A percentile compares a stretch with the other conserved stretches of the same genome.
phyloP scores from a whole-genome alignment of 1,140 invertebrate genomes.

The Nilaparvata lugens region DNA sequence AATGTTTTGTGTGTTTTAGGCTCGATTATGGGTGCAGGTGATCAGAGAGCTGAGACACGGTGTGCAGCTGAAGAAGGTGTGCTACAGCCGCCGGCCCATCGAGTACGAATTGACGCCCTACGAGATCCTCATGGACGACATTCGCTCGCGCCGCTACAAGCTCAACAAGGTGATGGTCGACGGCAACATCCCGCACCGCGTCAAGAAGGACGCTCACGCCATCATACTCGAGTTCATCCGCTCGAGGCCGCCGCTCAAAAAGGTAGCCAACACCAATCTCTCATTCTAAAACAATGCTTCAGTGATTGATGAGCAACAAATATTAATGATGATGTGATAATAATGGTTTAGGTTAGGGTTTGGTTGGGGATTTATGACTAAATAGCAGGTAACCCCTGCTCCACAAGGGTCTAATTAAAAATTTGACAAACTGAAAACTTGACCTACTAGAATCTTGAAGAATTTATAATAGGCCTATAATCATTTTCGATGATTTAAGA shows the following conservation, averaged over 20 bases:
- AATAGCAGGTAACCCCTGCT: too few species aligned
- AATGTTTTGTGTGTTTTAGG: constrained; percentile 48
- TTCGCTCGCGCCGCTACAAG: constrained; percentile 77
- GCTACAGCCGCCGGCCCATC: constrained; percentile 54
- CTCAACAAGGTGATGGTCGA: constrained; percentile 71
- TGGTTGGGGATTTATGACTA: neutral
- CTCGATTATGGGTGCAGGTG: constrained; percentile 93
- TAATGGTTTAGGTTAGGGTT: neutral
- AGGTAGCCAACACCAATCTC: constrained; percentile 51
- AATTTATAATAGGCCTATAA: too few species aligned
- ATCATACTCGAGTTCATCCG: constrained; percentile 94
- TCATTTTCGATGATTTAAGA: too few species aligned
- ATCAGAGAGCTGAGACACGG: constrained; percentile 75
- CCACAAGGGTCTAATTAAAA: too few species aligned
- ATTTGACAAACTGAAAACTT: too few species aligned
- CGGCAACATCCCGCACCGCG: constrained; percentile 67
- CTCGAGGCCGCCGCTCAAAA: constrained; percentile 85
- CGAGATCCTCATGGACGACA: constrained; percentile 95
- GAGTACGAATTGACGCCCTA: constrained; percentile 96
- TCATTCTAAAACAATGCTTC: constrained; percentile 9
- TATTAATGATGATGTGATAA: neutral
- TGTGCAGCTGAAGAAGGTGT: constrained; percentile 87
- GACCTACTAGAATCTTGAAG: too few species aligned
- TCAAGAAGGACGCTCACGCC: constrained; percentile 89
- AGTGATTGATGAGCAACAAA: constrained; percentile 17